These are phyloP conservation scores for Brachyhypopomus gauderio DNA, from an alignment of 2,113 vertebrate genomes.

Conservation along the genomic window DNA sequence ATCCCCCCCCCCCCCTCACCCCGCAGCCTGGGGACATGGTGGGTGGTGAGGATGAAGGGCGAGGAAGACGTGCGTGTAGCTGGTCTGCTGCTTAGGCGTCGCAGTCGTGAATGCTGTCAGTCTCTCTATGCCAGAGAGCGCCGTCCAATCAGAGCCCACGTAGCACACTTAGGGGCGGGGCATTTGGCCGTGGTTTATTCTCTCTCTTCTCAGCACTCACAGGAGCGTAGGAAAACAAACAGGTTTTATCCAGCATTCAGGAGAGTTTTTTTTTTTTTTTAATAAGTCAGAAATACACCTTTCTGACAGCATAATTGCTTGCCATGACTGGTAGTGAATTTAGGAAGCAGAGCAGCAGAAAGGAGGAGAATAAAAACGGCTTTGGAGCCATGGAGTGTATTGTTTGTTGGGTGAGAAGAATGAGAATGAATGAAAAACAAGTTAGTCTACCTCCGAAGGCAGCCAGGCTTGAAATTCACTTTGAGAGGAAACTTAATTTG, in stretches of 20 bases:
- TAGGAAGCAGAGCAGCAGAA: conserved; percentile 67
- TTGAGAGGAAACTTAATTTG: conserved; percentile 96
- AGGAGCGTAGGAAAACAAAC: conserved; percentile 71
- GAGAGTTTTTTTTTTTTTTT: conserved; percentile 78
- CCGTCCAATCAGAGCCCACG: neutral
- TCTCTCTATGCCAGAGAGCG: neutral
- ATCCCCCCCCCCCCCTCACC: too few relatives aligned
- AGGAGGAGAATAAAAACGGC: conserved; percentile 69
- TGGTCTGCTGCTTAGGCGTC: too few relatives aligned
- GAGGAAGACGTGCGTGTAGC: too few relatives aligned
- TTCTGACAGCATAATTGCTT: conserved; percentile 96
- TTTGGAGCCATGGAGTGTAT: conserved; percentile 84
- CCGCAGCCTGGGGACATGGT: too few relatives aligned
- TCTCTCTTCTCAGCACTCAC: conserved; percentile 70
- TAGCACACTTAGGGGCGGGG: neutral
- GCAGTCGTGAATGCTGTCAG: neutral
- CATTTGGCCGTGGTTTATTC: conserved; percentile 56
- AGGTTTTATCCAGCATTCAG: conserved; percentile 81
- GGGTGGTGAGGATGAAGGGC: too few relatives aligned
- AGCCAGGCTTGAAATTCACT: conserved; percentile 98
- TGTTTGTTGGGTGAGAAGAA: conserved; percentile 83
- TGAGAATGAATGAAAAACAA: conserved; percentile 96
- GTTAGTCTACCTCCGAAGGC: conserved; percentile 88
- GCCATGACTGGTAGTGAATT: conserved; percentile 83
- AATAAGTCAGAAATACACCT: conserved; percentile 94